These are phyloP conservation scores for Xiphias gladius DNA, from an alignment of 2,113 vertebrate genomes.

Conservation along the genomic window DNA sequence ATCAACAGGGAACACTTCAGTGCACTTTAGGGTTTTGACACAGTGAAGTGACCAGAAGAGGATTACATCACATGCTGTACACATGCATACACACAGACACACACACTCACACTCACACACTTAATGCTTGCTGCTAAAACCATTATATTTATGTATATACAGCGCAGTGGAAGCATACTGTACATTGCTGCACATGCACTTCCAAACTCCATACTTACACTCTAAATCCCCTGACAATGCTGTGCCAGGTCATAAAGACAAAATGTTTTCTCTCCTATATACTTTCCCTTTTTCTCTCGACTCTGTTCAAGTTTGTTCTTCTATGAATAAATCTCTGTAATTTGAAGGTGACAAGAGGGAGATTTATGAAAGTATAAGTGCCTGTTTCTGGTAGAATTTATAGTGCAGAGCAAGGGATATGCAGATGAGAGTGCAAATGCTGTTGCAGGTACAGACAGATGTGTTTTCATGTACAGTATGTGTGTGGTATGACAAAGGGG, in stretches of 20 bases:
- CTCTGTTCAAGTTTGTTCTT: conserved; percentile 81
- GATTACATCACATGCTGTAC: conserved; percentile 16
- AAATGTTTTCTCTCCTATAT: conserved; percentile 63
- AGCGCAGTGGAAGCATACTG: conserved; percentile 14
- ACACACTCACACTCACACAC: conserved; percentile 4
- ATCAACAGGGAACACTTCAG: not conserved
- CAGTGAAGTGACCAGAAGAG: not conserved
- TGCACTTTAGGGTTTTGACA: conserved; percentile 3
- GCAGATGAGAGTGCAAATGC: conserved; percentile 84
- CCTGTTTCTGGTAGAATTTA: conserved; percentile 82
- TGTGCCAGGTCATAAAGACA: conserved; percentile 88
- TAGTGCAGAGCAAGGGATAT: conserved; percentile 82
- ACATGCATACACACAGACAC: conserved; percentile 2
- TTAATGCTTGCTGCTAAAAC: conserved; percentile 27
- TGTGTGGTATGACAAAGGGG: conserved; percentile 63
- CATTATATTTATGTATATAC: conserved; percentile 44
- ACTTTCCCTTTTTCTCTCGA: conserved; percentile 54
- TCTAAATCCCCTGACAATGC: conserved; percentile 73
- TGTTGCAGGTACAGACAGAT: conserved; percentile 72
- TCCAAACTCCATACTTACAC: conserved; percentile 17
- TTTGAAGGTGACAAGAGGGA: conserved; percentile 89
- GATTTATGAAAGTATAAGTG: conserved; percentile 87
- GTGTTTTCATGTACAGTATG: conserved; percentile 52
- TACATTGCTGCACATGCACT: conserved; percentile 21
- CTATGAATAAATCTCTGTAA: conserved; percentile 93